Conservation (phyloP, 1,140 invertebrate genomes). For the Drosophila leontia region DNA sequence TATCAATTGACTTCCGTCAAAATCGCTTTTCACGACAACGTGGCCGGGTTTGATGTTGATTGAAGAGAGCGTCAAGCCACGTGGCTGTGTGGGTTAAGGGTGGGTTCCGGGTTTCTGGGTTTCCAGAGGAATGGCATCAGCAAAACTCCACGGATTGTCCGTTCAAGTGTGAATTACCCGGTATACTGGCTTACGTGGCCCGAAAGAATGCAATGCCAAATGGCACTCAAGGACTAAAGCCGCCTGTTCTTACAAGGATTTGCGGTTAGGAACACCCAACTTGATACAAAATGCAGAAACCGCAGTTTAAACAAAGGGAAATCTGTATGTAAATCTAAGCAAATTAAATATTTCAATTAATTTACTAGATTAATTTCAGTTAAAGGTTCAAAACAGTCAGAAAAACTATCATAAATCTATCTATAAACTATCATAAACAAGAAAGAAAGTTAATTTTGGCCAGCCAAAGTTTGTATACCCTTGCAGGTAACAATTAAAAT, state of each 20-base stretch:
- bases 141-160: conserved; percentile 26
- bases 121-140: neutral
- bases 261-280: conserved; percentile 14
- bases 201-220: conserved; percentile 54
- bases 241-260: conserved; percentile 10
- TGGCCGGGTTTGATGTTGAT: conserved; percentile 58
- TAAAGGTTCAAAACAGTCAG: no score
- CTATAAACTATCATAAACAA: no score
- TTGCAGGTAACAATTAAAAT: no score
- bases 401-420: no score
- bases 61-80: conserved; percentile 23
- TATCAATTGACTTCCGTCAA: conserved; percentile 78
- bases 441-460: no score
- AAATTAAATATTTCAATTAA: neutral
- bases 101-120: neutral
- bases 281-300: neutral
- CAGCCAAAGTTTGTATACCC: no score
- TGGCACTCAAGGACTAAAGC: conserved; percentile 49
- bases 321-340: rapidly evolving
- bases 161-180: conserved; percentile 66
- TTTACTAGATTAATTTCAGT: neutral
- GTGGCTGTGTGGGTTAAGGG: neutral
- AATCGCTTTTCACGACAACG: conserved; percentile 69
- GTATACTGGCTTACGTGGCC: conserved; percentile 6
- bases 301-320: neutral